phyloP scores from a whole-genome alignment of 2,797 vertebrate species.

The Oophaga sylvatica region DNA sequence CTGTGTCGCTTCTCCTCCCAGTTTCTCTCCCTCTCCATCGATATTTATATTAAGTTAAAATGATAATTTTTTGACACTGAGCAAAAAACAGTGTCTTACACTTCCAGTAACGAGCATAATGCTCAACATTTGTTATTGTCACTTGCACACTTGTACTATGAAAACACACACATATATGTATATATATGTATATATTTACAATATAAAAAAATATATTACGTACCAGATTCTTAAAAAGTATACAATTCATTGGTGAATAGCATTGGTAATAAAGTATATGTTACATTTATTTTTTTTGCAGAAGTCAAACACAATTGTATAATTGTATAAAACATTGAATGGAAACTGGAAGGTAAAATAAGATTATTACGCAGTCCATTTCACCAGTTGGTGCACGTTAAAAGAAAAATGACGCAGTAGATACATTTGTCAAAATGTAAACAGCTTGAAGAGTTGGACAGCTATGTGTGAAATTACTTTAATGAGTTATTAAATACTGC shows the following conservation, averaged over 20 bases:
- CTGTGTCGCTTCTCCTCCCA: too few species aligned
- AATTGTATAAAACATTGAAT: background rate
- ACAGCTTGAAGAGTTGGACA: constrained; percentile 60
- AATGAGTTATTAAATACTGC: constrained; percentile 61
- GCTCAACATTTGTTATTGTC: too few species aligned
- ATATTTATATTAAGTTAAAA: too few species aligned
- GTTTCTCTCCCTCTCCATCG: too few species aligned
- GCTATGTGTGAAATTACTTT: constrained; percentile 62
- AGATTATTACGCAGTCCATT: constrained; percentile 10
- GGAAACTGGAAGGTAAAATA: background rate
- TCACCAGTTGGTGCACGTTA: constrained; percentile 49
- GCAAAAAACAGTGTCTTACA: too few species aligned
- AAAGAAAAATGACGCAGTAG: constrained; percentile 51
- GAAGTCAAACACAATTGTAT: background rate
- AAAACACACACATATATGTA: too few species aligned
- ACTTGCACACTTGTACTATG: too few species aligned
- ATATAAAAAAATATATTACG: too few species aligned
- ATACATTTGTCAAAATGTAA: constrained; percentile 59
- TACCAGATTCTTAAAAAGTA: background rate
- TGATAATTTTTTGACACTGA: too few species aligned
- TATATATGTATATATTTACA: too few species aligned
- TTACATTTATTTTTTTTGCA: background rate
- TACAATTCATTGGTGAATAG: background rate
- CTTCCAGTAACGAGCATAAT: too few species aligned
- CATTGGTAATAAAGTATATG: background rate